A percentile compares a stretch with the other conserved stretches of the same genome.
Conservation (phyloP, 2,797 vertebrate species). For the Manis crassicaudata region DNA sequence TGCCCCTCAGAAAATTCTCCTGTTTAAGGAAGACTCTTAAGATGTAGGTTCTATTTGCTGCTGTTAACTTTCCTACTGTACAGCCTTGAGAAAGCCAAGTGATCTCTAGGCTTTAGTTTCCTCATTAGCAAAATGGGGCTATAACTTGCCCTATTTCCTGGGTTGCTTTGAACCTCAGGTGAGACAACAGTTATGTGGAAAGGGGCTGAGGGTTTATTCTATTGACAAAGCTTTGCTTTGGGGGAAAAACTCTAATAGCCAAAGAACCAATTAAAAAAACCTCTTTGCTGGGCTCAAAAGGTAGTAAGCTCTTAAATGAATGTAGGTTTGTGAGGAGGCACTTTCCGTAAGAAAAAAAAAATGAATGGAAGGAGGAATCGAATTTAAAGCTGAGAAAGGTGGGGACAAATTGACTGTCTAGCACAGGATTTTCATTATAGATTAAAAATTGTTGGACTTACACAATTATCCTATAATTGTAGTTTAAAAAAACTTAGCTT, state of each 20-base stretch:
- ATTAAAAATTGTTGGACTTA: slow-evolving; percentile 51
- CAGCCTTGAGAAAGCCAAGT: slow-evolving; percentile 20
- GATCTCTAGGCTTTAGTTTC: slow-evolving; percentile 16
- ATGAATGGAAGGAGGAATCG: slow-evolving; percentile 45
- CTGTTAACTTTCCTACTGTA: slow-evolving; percentile 8
- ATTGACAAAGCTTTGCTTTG: slow-evolving; percentile 31
- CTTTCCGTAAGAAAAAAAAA: slow-evolving; percentile 26
- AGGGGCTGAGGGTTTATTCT: background rate
- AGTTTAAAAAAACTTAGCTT: slow-evolving; percentile 30
- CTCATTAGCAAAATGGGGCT: slow-evolving; percentile 47
- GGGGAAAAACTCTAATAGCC: background rate
- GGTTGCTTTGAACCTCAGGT: background rate
- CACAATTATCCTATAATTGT: background rate
- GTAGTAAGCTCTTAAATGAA: slow-evolving; percentile 30
- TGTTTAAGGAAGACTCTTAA: slow-evolving; percentile 23
- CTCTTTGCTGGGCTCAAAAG: background rate
- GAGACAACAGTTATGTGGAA: background rate
- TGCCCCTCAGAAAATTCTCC: slow-evolving; percentile 37
- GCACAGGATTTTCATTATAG: slow-evolving; percentile 41
- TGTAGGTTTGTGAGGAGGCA: background rate
- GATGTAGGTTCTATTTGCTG: background rate
- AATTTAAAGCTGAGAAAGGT: slow-evolving; percentile 46
- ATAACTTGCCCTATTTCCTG: background rate
- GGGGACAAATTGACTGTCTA: background rate
- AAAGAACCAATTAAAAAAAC: background rate